These are phyloP conservation scores for Camponotus floridanus DNA, from an alignment of 1,140 invertebrate species.

Conservation along the genomic window DNA sequence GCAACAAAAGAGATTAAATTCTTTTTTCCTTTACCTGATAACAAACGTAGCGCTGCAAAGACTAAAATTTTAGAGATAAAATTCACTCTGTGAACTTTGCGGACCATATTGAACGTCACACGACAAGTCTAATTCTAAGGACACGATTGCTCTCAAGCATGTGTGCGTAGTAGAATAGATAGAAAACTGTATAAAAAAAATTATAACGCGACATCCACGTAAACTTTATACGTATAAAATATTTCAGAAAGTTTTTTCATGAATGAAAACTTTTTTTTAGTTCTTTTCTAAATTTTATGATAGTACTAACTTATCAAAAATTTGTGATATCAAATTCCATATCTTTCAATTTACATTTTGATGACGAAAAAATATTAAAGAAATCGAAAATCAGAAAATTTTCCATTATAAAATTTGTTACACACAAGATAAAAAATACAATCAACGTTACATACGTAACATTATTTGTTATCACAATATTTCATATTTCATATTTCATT, in stretches of 20 bases:
- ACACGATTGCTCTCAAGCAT: not conserved
- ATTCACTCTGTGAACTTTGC: not conserved
- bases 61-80: not conserved
- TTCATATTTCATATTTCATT: not conserved
- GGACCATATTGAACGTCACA: not conserved
- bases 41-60: not conserved
- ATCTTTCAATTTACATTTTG: not conserved
- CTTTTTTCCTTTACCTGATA: not conserved
- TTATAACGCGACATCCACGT: not conserved
- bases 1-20: not conserved
- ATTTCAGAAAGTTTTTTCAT: slow-evolving; percentile 2
- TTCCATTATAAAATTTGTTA: not conserved
- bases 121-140: slow-evolving; percentile 5
- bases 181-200: not conserved
- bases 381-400: not conserved
- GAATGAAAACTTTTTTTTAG: not conserved
- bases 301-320: not conserved
- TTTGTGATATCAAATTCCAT: not conserved
- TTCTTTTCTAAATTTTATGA: not conserved
- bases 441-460: not conserved
- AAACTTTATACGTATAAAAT: not conserved
- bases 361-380: not conserved
- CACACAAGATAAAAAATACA: not conserved
- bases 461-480: not conserved
- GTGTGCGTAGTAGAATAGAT: not conserved